These are phyloP conservation scores for Neoitamus cyanurus DNA, from an alignment of 2,888 invertebrate genomes.

Conservation along the genomic window DNA sequence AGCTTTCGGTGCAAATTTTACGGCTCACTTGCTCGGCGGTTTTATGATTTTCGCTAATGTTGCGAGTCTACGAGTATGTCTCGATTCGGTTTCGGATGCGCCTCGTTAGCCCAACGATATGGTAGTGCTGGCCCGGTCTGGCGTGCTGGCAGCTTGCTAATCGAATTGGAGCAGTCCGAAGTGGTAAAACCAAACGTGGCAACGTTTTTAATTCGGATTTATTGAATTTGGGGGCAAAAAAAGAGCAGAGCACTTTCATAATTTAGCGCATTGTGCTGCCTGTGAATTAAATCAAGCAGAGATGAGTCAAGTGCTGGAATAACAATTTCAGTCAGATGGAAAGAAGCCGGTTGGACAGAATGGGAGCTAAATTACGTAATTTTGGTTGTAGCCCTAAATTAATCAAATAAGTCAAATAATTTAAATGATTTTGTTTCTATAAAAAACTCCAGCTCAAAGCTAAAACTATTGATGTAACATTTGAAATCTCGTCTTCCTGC, in stretches of 20 bases:
- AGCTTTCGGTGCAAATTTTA: background rate
- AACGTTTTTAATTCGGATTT: background rate
- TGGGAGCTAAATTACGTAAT: too few relatives aligned
- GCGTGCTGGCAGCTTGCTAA: background rate
- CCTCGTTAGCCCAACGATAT: background rate
- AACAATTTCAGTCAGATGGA: background rate
- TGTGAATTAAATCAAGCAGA: background rate
- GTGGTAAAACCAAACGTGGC: background rate
- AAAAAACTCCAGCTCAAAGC: too few relatives aligned
- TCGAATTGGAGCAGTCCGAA: background rate
- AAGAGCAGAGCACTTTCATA: background rate
- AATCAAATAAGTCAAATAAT: too few relatives aligned
- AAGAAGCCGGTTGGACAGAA: background rate
- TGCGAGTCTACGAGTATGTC: background rate
- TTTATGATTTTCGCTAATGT: background rate
- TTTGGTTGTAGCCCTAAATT: too few relatives aligned
- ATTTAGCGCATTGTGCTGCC: background rate
- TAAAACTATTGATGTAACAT: too few relatives aligned
- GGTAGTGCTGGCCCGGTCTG: background rate
- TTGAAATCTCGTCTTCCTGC: too few relatives aligned
- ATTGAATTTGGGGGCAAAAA: background rate
- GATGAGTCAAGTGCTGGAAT: background rate
- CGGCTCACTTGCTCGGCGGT: background rate
- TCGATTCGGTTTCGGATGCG: background rate
- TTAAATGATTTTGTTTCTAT: too few relatives aligned